Conservation (phyloP, 64 coral and sea anemone species). For the Catalaphyllia jardinei region DNA sequence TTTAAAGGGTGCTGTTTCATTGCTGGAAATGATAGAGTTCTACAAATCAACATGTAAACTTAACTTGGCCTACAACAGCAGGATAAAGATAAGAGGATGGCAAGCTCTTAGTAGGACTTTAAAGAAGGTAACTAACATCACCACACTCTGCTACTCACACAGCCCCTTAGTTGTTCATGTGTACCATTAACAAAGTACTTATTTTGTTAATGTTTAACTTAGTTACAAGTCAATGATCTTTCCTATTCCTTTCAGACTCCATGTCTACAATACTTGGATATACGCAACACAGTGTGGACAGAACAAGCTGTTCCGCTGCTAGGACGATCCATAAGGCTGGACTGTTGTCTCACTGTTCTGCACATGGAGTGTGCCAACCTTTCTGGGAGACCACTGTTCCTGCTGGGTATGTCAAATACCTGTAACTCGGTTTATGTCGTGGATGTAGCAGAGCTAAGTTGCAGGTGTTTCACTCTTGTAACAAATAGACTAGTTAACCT, state of each 20-base stretch:
- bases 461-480: too few species aligned
- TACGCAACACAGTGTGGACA: slow-evolving; percentile 92
- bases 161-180: too few species aligned
- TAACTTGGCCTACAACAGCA: slow-evolving; percentile 90
- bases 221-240: background rate
- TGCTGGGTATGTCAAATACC: slow-evolving; percentile 73
- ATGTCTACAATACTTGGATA: slow-evolving; percentile 87
- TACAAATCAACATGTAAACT: slow-evolving; percentile 86
- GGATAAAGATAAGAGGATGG: slow-evolving; percentile 93
- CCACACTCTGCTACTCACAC: too few species aligned
- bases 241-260: slow-evolving; percentile 62
- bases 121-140: slow-evolving; percentile 61
- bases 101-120: slow-evolving; percentile 76
- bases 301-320: slow-evolving; percentile 85
- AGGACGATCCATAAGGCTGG: slow-evolving; percentile 74
- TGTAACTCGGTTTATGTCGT: background rate
- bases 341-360: slow-evolving; percentile 76
- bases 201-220: too few species aligned
- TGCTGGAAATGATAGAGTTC: slow-evolving; percentile 98
- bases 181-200: too few species aligned
- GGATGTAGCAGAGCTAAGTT: too few species aligned
- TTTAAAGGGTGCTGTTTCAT: slow-evolving; percentile 72
- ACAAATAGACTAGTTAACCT: too few species aligned
- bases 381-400: slow-evolving; percentile 86
- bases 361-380: slow-evolving; percentile 93